Base-by-base conservation (phyloP, 2,797 vertebrate genomes). In the Platalea minor region DNA sequence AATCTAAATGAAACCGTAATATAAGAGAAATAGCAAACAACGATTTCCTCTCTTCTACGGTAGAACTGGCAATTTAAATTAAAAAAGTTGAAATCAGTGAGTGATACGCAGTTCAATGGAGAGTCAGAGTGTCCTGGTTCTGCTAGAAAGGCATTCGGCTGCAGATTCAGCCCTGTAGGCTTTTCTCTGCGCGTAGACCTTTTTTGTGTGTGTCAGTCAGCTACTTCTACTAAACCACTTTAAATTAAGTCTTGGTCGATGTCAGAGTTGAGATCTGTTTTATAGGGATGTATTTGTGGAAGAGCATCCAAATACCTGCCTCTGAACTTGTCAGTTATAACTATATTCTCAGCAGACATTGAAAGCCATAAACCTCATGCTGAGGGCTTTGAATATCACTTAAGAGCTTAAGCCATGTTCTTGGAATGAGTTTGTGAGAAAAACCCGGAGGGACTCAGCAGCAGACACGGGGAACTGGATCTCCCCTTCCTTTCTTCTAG, bases 341-440 rank as follows among this genome's bases (percentile, higher is more conserved):
- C 95, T 96, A 51, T 92, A 89, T 93, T 88, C 95, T 95, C 95
- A 93, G 91, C 94, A 93, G 95, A 96, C 13, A 1, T 6, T 81
- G 95, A 93, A 93, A 97, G 75, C 92, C 78, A 70, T 96, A 95
- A 96, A 79, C 89, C 70, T 95, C 87, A 81, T 82, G 96, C 95
- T 96, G 94, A 93, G 93, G 59, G 77, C 94, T 96, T 95, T 97
- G 94, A 96, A 81, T 94, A 90, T 95, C 75, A 57, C 85, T 96
- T 96, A 88, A 95, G 92, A 92, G 83, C 86, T 92, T 93, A 95
- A 96, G 82, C 93, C 48, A 19, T 54, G 39, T 88, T 93, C 93
- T 94, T 95, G 94, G 89, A 94, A 81, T 93, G 90, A 93, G 59
- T 94, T 96, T 95, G 74, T 95, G 87, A 88, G 85, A 83, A 81